Evolutionary conservation across 1,140 invertebrate genomes (phyloP).

Genomic region (Dendroctonus valens): DNA sequence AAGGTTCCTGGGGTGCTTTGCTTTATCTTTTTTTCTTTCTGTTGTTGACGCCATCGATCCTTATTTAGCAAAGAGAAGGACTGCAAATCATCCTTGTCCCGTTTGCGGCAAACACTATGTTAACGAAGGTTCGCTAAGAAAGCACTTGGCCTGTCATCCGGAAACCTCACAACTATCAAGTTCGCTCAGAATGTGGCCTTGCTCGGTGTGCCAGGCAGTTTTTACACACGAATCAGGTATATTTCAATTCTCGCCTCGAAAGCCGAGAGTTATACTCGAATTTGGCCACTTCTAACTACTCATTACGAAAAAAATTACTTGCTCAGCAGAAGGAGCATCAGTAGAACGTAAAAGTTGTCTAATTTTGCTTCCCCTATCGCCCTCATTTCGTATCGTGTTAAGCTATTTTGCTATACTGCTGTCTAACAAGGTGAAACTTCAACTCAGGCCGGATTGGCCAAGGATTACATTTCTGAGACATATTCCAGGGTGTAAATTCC

Average conservation of each 20-base stretch:
- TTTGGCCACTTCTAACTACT: neutral
- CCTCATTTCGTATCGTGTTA: too few species aligned
- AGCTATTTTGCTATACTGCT: too few species aligned
- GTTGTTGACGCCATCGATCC: constrained; percentile 58
- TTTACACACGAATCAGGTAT: constrained; percentile 92
- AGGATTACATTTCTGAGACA: too few species aligned
- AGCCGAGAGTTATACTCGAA: neutral
- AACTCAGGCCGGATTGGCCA: too few species aligned
- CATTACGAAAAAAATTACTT: too few species aligned
- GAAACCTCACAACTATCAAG: constrained; percentile 85
- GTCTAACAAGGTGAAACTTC: too few species aligned
- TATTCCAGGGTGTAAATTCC: too few species aligned
- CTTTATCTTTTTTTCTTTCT: constrained; percentile 51
- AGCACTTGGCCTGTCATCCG: constrained; percentile 89
- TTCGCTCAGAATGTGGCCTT: constrained; percentile 89
- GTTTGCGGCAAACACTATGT: constrained; percentile 94
- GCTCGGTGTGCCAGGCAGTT: constrained; percentile 89
- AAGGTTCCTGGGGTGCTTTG: constrained; percentile 51
- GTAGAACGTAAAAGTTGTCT: too few species aligned
- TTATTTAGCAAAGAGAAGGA: constrained; percentile 88
- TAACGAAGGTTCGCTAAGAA: constrained; percentile 88
- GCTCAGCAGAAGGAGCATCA: too few species aligned
- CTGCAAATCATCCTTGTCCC: constrained; percentile 90
- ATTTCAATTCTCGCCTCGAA: too few species aligned
- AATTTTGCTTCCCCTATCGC: too few species aligned